These are phyloP conservation scores for Lepilemur septentrionalis DNA, from an alignment of 2,797 vertebrate species.

Conservation along the genomic window DNA sequence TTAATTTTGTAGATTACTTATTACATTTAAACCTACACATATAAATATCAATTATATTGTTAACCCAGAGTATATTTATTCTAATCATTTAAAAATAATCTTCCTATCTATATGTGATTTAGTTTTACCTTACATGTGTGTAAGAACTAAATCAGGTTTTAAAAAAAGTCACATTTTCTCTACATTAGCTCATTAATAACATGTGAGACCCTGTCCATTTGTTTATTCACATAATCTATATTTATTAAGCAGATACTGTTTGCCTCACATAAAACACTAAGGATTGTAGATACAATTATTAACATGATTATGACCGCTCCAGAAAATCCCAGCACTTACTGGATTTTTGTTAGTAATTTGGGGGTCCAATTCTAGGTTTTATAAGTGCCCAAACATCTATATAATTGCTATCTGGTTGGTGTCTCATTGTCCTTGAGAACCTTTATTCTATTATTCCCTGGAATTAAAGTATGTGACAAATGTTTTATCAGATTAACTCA, in stretches of 20 bases:
- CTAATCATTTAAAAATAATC: not conserved
- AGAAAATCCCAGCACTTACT: not conserved
- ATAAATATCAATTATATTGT: not conserved
- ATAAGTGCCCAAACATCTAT: not conserved
- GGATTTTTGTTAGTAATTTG: not conserved
- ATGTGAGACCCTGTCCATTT: not conserved
- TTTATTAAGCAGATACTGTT: not conserved
- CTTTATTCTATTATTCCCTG: not conserved
- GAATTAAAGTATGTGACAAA: not conserved
- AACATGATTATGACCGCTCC: not conserved
- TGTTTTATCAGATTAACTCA: not conserved
- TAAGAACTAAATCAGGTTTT: not conserved
- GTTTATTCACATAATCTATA: not conserved
- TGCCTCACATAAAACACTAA: not conserved
- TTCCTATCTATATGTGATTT: not conserved
- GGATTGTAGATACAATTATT: not conserved
- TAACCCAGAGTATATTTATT: not conserved
- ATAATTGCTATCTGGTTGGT: not conserved
- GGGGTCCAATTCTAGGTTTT: not conserved
- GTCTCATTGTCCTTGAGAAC: not conserved
- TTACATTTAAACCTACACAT: constrained; percentile 6
- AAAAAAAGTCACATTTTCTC: not conserved
- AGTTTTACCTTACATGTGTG: not conserved
- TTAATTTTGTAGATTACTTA: not conserved
- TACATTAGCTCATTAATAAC: not conserved